Base-by-base conservation (phyloP, 2,797 vertebrate species). In the Harpagifer antarcticus region DNA sequence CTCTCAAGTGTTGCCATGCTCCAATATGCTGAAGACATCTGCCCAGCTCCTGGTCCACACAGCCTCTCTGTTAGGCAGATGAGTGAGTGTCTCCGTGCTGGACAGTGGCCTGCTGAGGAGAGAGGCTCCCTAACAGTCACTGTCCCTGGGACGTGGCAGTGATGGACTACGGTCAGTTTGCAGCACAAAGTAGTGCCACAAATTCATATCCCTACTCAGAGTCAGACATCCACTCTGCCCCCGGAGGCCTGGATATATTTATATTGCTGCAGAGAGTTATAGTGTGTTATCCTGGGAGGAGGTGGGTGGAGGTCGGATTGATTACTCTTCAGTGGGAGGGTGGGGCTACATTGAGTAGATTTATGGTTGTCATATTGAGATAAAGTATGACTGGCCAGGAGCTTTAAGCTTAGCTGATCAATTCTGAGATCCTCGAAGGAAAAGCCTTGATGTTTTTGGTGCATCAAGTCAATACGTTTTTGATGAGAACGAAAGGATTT, bases 91-190 rank as follows among this genome's bases (percentile, higher is more conserved):
- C 68, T 49, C 65, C 16, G 13, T 66, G 19, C 43, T 75, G 82
- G 79, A 75, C 61, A 71, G 65, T 54, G 70, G 37, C 74, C 85
- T 53, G 64, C 61, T 62, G 82, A 80, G 72, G 72, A 56, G n/a
- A 40, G 60, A 69, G 37, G 64, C 55, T 78, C 58, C 74, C 79
- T 77, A 33, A 79, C 81, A 83, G 77, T 78, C 69, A 20, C 75
- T 76, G 68, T 86, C 84, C 79, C 76, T 68, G 74, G 52, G 67
- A 81, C 56, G 58, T 69, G 85, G 75, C 81, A 74, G 76, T 92
- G 84, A 92, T 82, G 76, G 83, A 91, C 82, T 75, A 19, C 33
- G 17, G 53, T 79, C 63, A 12, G 86, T 79, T 79, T 66, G 72
- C 68, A 33, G 71, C 73, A 83, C 57, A 68, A 66, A 86, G 68